Evolutionary conservation across 2,888 invertebrate genomes (phyloP).

Genomic region (Archips crataeganus): DNA sequence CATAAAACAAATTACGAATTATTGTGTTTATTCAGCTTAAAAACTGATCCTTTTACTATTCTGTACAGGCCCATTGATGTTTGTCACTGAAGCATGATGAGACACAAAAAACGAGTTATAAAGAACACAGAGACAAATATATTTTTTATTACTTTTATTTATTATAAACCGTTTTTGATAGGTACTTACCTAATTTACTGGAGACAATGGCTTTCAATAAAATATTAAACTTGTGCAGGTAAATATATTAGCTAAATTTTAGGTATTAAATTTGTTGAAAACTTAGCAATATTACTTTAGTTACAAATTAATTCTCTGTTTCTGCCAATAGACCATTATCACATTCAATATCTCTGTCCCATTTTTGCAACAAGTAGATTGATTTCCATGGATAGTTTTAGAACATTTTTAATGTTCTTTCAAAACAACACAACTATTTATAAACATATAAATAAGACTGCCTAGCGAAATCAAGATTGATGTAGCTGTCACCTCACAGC

Average conservation of each 20-base stretch:
- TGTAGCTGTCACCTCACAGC: not conserved
- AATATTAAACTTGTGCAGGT: too few relatives aligned
- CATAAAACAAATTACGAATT: slow-evolving; percentile 5
- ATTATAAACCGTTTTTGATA: too few relatives aligned
- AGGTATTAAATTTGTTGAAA: too few relatives aligned
- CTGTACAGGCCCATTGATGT: not conserved
- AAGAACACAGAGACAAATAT: not conserved
- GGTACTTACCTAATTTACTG: too few relatives aligned
- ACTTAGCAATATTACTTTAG: not conserved
- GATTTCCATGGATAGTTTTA: not conserved
- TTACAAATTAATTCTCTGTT: not conserved
- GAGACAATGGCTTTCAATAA: too few relatives aligned
- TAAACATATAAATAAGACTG: not conserved
- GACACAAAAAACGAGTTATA: not conserved
- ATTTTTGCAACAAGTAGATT: not conserved
- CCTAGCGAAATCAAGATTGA: slow-evolving; percentile 8
- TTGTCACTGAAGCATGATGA: not conserved
- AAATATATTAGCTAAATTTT: too few relatives aligned
- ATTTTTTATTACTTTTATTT: not conserved
- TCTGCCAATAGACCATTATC: too few relatives aligned
- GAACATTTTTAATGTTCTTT: not conserved
- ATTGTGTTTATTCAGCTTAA: slow-evolving; percentile 1
- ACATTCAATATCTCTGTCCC: too few relatives aligned
- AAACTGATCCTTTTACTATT: not conserved
- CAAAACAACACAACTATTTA: not conserved